Evolutionary conservation across 2,113 vertebrate genomes (phyloP), one percentile per base, ranked within the genome.

Genomic region (Hassar affinis): DNA sequence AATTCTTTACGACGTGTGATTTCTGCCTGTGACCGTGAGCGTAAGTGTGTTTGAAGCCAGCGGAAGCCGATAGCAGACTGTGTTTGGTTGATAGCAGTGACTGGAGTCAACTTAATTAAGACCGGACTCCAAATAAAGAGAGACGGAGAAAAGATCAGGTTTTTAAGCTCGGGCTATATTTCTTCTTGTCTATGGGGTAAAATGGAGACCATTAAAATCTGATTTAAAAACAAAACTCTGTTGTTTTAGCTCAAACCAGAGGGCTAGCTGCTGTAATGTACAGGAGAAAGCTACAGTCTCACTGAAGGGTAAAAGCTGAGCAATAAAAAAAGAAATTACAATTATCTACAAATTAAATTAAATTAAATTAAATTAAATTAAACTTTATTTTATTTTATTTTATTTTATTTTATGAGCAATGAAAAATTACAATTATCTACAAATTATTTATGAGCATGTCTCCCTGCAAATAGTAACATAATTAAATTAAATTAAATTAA

Each of bases 201-300:
- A 84, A 86, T 82, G 84, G 72, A 85, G 80, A 6, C 75, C 84
- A 84, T 84, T 86, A 81, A 75, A 82, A 77, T 86, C 83, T 85
- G 84, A 84, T 86, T 78, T 42, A 76, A n/a, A 38, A 47, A 69
- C 56, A n/a, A 78, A 35, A 45, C 45, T n/a, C 62, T 27, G 35
- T 45, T 20, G 27, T 45, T 81, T 52, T 56, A 56, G 22, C 72
- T 66, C 75, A 56, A 77, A 74, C 52, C 54, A 57, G 17, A 30
- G 25, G 56, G 56, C 80, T 51, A 45, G 76, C 80, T 38, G 11
- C 52, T 82, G 68, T 85, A 85, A 80, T 69, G 56, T 72, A 79
- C 42, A 30, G 30, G 17, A 35, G 66, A 38, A 61, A 33, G 35
- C 18, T 27, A 11, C n/a, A 14, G 20, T 22, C 20, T 45, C 38